Evolutionary conservation across 2,888 invertebrate genomes (phyloP).

Genomic region (Himalopsyche anomala): DNA sequence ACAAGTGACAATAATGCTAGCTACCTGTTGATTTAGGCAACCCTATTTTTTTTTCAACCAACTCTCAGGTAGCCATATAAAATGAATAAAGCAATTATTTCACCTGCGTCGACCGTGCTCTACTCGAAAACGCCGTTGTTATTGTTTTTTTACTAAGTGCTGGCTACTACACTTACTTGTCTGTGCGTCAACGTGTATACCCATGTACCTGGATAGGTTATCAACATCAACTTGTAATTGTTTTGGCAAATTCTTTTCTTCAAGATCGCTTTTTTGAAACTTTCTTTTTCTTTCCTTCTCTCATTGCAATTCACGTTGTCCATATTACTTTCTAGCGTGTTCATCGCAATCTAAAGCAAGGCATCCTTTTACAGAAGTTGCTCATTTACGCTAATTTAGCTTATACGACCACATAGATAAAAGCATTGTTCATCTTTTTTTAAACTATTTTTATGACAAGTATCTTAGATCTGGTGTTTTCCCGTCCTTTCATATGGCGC

Average conservation of each 20-base stretch:
- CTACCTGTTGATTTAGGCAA: too few species aligned
- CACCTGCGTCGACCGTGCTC: neutral
- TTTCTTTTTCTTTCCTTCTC: neutral
- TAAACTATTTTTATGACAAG: too few species aligned
- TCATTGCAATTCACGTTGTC: neutral
- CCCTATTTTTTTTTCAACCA: neutral
- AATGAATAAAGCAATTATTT: slow-evolving; percentile 19
- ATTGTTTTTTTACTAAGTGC: slow-evolving; percentile 29
- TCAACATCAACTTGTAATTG: neutral
- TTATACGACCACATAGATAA: too few species aligned
- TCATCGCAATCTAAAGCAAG: neutral
- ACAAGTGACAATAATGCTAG: too few species aligned
- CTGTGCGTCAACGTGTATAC: neutral
- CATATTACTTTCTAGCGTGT: neutral
- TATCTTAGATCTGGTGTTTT: too few species aligned
- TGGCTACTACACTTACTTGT: slow-evolving; percentile 15
- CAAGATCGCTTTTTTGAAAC: neutral
- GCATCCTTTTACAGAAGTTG: too few species aligned
- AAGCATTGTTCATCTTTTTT: too few species aligned
- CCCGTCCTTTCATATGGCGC: too few species aligned
- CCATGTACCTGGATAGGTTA: neutral
- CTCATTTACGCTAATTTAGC: too few species aligned
- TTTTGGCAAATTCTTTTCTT: neutral
- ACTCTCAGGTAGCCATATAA: neutral
- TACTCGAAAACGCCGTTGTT: slow-evolving; percentile 12